phyloP scores from a whole-genome alignment of 1,140 invertebrate genomes.

The Colletes latitarsis region DNA sequence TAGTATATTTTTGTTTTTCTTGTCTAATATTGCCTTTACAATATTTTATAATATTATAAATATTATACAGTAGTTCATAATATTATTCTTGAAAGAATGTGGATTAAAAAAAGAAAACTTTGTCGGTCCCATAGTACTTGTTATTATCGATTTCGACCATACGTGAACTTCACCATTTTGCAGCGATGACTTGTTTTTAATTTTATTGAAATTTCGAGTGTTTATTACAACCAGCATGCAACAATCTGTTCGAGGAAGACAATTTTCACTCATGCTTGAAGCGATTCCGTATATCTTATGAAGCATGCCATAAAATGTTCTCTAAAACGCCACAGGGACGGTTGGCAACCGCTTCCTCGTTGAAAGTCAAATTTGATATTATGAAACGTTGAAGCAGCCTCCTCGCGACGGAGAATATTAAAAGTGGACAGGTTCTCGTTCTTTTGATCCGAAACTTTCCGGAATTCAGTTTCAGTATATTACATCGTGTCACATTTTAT shows the following conservation, averaged over 20 bases:
- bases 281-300: background rate
- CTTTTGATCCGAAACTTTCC: background rate
- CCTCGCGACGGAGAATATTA: background rate
- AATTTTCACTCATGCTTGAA: background rate
- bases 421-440: background rate
- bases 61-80: too few species aligned
- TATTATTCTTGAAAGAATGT: too few species aligned
- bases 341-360: background rate
- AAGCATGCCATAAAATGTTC: background rate
- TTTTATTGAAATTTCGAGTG: too few species aligned
- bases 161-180: too few species aligned
- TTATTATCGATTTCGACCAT: too few species aligned
- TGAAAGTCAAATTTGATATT: constrained; percentile 5
- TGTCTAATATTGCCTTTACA: too few species aligned
- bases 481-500: background rate
- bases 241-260: background rate
- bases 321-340: background rate
- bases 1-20: too few species aligned
- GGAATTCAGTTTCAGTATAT: background rate
- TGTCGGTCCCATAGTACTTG: too few species aligned
- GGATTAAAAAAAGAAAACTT: too few species aligned
- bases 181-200: too few species aligned
- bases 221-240: background rate
- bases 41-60: too few species aligned
- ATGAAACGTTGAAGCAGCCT: background rate